Evolutionary conservation across 2,888 invertebrate genomes (phyloP).

Genomic region (Punctoribates punctum): DNA sequence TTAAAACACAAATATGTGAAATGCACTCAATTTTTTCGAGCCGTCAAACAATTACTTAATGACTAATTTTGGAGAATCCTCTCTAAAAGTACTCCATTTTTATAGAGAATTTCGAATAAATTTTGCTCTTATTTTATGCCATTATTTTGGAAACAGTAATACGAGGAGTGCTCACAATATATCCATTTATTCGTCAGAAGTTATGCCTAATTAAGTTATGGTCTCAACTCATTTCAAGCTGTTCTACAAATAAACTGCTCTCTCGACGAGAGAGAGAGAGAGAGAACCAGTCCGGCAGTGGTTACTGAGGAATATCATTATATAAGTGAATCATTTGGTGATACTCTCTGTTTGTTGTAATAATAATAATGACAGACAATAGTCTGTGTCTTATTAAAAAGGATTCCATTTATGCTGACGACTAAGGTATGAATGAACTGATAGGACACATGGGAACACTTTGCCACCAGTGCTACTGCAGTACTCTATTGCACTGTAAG

Average conservation of each 20-base stretch:
- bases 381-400: conserved; percentile 14
- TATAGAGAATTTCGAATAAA: too few species aligned
- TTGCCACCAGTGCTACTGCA: background rate
- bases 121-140: too few species aligned
- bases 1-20: background rate
- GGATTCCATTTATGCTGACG: background rate
- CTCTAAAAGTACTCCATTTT: too few species aligned
- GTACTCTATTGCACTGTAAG: background rate
- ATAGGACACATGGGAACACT: conserved; percentile 25
- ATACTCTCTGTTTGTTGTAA: background rate
- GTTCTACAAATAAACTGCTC: too few species aligned
- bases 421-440: background rate
- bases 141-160: background rate
- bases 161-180: background rate
- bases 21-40: background rate
- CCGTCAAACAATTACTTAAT: background rate
- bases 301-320: background rate
- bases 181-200: background rate
- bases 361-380: conserved; percentile 12
- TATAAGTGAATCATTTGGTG: conserved; percentile 20
- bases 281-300: background rate
- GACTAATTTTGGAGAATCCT: background rate
- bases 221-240: background rate
- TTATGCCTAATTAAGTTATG: background rate
- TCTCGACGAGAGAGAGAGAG: too few species aligned